These are phyloP conservation scores for Callipepla californica DNA, from an alignment of 2,113 vertebrate genomes.

Conservation along the genomic window DNA sequence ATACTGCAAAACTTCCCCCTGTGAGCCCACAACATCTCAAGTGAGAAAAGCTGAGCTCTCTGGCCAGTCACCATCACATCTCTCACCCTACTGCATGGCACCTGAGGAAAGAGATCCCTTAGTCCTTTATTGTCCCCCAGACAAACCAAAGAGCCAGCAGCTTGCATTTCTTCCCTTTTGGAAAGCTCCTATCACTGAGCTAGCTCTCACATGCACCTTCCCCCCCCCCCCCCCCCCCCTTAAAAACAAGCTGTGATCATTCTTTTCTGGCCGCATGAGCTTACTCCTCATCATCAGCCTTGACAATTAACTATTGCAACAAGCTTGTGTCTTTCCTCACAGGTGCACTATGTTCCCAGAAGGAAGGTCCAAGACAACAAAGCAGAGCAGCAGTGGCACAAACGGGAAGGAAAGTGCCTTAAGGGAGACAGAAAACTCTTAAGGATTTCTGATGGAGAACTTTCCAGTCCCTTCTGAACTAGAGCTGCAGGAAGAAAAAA, in stretches of 20 bases:
- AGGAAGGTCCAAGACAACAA: not conserved
- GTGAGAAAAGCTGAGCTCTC: fast-evolving
- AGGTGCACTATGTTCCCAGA: not conserved
- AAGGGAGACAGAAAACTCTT: not conserved
- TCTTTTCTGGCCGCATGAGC: not conserved
- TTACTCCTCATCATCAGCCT: not conserved
- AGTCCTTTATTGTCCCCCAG: not conserved
- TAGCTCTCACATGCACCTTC: not conserved
- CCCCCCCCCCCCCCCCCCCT: too few species aligned
- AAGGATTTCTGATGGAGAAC: not conserved
- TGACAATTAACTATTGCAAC: not conserved
- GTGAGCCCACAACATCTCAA: not conserved
- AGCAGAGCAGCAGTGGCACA: fast-evolving
- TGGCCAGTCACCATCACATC: not conserved
- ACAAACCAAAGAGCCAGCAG: not conserved
- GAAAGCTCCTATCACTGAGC: not conserved
- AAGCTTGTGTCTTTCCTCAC: not conserved
- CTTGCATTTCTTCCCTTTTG: not conserved
- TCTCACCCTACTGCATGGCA: not conserved
- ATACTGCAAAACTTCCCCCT: not conserved
- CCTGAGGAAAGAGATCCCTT: not conserved
- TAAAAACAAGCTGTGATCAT: not conserved
- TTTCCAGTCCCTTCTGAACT: conserved; percentile 24
- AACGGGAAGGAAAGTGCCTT: not conserved
- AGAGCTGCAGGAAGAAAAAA: not conserved